phyloP scores from a whole-genome alignment of 2,888 invertebrate species.

The Agrochola lota region DNA sequence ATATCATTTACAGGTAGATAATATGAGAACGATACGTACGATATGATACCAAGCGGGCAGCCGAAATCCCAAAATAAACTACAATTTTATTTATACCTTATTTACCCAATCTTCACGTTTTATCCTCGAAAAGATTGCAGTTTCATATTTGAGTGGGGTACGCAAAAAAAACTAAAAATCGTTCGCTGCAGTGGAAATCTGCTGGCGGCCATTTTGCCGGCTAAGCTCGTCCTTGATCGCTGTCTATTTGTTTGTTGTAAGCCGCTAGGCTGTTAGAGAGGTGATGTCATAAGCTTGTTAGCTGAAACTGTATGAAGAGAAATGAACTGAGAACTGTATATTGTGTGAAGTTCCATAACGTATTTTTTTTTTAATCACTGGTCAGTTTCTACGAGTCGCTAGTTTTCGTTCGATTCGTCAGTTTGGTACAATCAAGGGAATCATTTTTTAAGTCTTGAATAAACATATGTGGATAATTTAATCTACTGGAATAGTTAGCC shows the following conservation, averaged over 20 bases:
- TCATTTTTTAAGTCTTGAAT: too few relatives aligned
- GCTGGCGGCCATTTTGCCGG: constrained; percentile 16
- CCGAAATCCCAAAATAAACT: not conserved
- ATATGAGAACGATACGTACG: too few relatives aligned
- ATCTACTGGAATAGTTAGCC: too few relatives aligned
- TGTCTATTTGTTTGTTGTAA: constrained; percentile 7
- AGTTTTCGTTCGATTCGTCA: too few relatives aligned
- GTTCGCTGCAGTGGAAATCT: not conserved
- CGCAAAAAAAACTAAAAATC: not conserved
- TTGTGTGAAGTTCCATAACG: not conserved
- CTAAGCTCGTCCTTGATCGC: constrained; percentile 10
- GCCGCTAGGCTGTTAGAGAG: not conserved
- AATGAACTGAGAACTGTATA: too few relatives aligned
- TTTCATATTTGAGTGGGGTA: not conserved
- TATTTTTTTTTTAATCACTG: not conserved
- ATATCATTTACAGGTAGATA: too few relatives aligned
- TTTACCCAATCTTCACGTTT: not conserved
- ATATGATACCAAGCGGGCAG: not conserved
- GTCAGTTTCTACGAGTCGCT: too few relatives aligned
- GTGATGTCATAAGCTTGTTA: constrained; percentile 1
- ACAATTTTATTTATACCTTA: not conserved
- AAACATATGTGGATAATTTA: too few relatives aligned
- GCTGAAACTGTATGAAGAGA: not conserved
- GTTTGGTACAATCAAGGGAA: too few relatives aligned
- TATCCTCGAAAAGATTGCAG: not conserved